Conservation (phyloP, 2,797 vertebrate genomes). For the Pempheris klunzingeri region DNA sequence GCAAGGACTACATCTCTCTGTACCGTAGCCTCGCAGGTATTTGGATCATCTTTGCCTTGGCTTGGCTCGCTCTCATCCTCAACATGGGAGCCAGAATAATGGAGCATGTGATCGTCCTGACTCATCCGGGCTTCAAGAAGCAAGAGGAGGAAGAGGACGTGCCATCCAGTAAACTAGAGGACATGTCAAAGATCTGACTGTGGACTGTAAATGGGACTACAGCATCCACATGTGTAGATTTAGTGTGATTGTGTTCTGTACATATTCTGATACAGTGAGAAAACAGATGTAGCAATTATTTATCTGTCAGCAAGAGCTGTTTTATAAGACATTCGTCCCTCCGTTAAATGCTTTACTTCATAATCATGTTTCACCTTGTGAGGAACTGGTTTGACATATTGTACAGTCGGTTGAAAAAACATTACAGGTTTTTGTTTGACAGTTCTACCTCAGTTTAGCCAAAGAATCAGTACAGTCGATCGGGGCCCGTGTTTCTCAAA, state of each 20-base stretch:
- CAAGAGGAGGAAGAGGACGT: constrained; percentile 64
- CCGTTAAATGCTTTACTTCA: background rate
- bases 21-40: constrained; percentile 85
- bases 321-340: constrained; percentile 4
- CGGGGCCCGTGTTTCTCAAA: background rate
- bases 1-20: constrained; percentile 83
- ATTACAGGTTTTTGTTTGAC: background rate
- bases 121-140: constrained; percentile 60
- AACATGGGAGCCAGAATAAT: constrained; percentile 85
- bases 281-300: constrained; percentile 7
- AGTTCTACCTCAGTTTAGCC: constrained; percentile 51
- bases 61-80: constrained; percentile 84
- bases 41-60: constrained; percentile 86
- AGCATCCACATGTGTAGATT: background rate
- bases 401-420: constrained; percentile 3
- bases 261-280: background rate
- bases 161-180: constrained; percentile 71
- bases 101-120: constrained; percentile 82
- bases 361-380: background rate
- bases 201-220: constrained; percentile 16
- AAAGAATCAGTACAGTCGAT: background rate
- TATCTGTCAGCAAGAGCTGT: background rate
- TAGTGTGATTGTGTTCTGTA: constrained; percentile 4
- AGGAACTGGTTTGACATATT: background rate
- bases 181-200: constrained; percentile 67